These are phyloP conservation scores for Capricornis sumatraensis DNA, from an alignment of 2,113 vertebrate genomes.

Conservation along the genomic window DNA sequence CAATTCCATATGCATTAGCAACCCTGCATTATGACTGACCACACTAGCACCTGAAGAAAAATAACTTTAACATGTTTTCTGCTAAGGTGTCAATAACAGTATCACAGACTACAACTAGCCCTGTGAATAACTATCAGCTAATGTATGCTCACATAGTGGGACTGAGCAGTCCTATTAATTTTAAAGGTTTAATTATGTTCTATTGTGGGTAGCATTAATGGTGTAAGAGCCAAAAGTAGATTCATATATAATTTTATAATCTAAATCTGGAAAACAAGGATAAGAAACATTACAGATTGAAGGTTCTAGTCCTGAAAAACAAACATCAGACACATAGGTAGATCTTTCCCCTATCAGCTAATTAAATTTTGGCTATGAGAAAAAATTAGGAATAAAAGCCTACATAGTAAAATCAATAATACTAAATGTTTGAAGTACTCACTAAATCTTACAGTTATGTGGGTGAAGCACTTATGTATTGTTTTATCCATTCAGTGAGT, in stretches of 20 bases:
- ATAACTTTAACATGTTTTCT: not conserved
- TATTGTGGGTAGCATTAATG: not conserved
- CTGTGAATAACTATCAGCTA: not conserved
- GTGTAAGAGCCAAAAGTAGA: not conserved
- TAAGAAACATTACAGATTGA: not conserved
- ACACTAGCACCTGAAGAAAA: not conserved
- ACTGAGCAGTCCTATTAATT: not conserved
- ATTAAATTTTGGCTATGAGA: conserved; percentile 22
- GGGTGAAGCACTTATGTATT: not conserved
- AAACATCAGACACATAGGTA: not conserved
- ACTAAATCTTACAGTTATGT: conserved; percentile 8
- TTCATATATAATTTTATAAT: not conserved
- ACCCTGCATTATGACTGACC: not conserved
- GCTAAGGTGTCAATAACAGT: not conserved
- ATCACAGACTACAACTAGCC: not conserved
- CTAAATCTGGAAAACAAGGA: conserved; percentile 1
- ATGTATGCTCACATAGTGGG: not conserved
- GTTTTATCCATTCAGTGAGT: not conserved
- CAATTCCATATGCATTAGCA: not conserved
- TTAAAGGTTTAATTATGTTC: not conserved
- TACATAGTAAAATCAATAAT: conserved; percentile 11
- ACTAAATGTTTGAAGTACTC: not conserved
- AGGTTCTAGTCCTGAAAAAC: not conserved
- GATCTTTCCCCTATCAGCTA: not conserved
- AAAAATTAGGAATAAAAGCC: conserved; percentile 47